phyloP scores from a whole-genome alignment of 2,113 vertebrate species.

The Cromileptes altivelis region DNA sequence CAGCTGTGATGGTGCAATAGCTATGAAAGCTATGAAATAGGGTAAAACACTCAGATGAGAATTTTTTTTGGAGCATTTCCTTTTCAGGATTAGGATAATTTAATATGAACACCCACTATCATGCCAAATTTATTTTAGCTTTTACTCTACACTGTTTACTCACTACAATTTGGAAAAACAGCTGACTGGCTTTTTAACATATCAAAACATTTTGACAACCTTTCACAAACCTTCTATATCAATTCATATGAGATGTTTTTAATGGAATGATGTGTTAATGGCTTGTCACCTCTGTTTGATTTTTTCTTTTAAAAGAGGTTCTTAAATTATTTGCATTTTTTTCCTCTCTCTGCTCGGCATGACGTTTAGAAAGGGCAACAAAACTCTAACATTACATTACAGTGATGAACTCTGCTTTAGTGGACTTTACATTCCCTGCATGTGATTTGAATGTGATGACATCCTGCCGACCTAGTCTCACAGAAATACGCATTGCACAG shows the following conservation, averaged over 20 bases:
- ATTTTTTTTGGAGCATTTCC: background rate
- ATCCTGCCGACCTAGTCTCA: no score
- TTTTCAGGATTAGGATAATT: slow-evolving; percentile 15
- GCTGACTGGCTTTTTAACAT: no score
- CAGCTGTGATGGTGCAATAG: slow-evolving; percentile 43
- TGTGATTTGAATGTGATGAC: background rate
- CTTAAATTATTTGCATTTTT: no score
- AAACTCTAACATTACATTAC: no score
- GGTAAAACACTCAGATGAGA: slow-evolving; percentile 11
- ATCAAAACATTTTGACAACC: background rate
- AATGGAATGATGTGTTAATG: background rate
- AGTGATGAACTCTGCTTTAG: background rate
- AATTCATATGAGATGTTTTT: background rate
- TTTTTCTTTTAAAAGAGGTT: background rate
- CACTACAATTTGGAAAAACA: background rate
- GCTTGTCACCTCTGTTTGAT: background rate
- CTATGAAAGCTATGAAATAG: slow-evolving; percentile 43
- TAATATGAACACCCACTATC: background rate
- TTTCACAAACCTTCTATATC: background rate
- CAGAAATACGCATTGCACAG: no score
- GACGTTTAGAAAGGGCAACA: background rate
- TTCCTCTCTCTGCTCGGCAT: background rate
- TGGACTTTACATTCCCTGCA: background rate
- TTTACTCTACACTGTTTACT: background rate
- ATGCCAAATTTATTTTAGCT: background rate